Percentiles rank a stretch among this genome's conserved stretches.
phyloP scores from a whole-genome alignment of 1,140 invertebrate species.

The Drosophila yakuba region DNA sequence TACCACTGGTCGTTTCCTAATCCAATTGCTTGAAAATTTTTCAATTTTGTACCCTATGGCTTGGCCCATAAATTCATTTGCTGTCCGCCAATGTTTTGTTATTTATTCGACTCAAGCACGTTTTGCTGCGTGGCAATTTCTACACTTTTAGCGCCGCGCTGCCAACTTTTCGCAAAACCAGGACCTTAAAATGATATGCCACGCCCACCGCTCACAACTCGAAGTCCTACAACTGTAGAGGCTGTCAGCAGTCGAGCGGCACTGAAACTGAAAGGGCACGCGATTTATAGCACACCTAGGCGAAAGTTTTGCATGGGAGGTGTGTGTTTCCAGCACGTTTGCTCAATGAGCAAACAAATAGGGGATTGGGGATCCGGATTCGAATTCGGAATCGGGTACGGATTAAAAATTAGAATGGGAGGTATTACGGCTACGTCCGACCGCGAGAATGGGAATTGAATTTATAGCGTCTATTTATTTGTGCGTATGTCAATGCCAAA shows the following conservation, averaged over 20 bases:
- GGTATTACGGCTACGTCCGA: neutral
- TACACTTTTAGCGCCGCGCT: neutral
- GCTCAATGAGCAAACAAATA: slow-evolving; percentile 53
- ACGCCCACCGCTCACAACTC: slow-evolving; percentile 52
- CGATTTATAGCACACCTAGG: slow-evolving; percentile 78
- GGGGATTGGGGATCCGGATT: slow-evolving; percentile 36
- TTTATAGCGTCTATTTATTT: slow-evolving; percentile 75
- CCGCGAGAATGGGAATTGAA: slow-evolving; percentile 55
- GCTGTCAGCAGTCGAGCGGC: slow-evolving; percentile 76
- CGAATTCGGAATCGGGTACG: neutral
- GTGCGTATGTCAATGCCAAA: slow-evolving; percentile 75
- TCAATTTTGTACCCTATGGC: slow-evolving; percentile 22
- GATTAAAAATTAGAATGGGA: neutral
- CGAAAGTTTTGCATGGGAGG: slow-evolving; percentile 66
- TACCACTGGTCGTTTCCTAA: slow-evolving; percentile 45
- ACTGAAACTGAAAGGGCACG: slow-evolving; percentile 64
- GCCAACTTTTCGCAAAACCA: slow-evolving; percentile 4
- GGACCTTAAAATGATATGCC: slow-evolving; percentile 78
- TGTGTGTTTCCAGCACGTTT: slow-evolving; percentile 65
- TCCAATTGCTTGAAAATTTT: slow-evolving; percentile 52
- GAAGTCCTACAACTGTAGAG: slow-evolving; percentile 31
- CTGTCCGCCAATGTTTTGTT: slow-evolving; percentile 79
- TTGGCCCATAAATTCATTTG: slow-evolving; percentile 68
- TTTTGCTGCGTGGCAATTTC: slow-evolving; percentile 64
- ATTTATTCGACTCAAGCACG: slow-evolving; percentile 79